Conservation (phyloP, 2,888 invertebrate genomes). For the Adelphocoris suturalis region DNA sequence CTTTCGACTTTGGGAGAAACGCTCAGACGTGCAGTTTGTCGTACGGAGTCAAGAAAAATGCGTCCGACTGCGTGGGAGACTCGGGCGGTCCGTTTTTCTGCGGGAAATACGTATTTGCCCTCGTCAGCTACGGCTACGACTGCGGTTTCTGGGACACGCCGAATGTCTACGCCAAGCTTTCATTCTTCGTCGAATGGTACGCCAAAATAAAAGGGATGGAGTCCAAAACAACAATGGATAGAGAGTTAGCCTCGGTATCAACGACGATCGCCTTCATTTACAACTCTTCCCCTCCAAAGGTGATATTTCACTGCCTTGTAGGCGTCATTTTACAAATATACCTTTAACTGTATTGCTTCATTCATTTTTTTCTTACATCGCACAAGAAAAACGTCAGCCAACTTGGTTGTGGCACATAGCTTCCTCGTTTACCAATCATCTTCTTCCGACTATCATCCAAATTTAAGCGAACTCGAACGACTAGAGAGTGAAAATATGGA, state of each 20-base stretch:
- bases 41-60: not conserved
- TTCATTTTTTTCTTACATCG: too few species aligned
- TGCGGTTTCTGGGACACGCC: conserved; percentile 63
- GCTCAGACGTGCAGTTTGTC: conserved; percentile 46
- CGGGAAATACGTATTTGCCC: not conserved
- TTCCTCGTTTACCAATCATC: too few species aligned
- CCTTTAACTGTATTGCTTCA: not conserved
- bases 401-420: too few species aligned
- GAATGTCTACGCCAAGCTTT: conserved; percentile 61
- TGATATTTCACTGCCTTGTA: not conserved
- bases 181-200: conserved; percentile 57
- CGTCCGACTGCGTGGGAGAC: conserved; percentile 60
- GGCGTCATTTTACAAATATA: not conserved
- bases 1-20: not conserved
- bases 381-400: too few species aligned
- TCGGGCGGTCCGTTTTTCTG: conserved; percentile 63
- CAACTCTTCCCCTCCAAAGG: not conserved
- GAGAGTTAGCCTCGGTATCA: not conserved
- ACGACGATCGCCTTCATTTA: not conserved
- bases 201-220: not conserved
- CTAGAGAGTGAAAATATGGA: too few species aligned
- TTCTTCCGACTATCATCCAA: too few species aligned
- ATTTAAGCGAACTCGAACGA: too few species aligned
- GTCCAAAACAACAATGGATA: not conserved
- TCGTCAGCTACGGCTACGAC: conserved; percentile 61